Base-by-base conservation (phyloP, 2,113 vertebrate species). In the Alethe diademata region DNA sequence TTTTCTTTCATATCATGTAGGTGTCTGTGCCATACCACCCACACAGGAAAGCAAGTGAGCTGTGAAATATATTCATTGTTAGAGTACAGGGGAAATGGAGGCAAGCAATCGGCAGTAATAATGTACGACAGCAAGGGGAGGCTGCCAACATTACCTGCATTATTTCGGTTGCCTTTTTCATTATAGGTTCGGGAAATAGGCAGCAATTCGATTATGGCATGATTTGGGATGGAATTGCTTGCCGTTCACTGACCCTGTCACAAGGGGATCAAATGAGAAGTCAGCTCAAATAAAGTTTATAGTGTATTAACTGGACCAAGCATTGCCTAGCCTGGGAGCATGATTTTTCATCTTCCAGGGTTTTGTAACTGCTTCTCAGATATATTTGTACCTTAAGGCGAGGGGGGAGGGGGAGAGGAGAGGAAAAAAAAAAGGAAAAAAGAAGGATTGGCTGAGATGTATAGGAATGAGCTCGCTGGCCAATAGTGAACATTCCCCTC, bases 1-100 rank as follows among this genome's bases (percentile, higher is more conserved):
- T 98, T 98, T 97, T 97, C 97, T 98, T 98, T 98, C 97, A 97
- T 98, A 97, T 97, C 97, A 96, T 98, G 98, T 98, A 98, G 98
- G 98, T 98, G 98, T 98, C 98, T 98, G 19, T 98, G 96, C 98
- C 95, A 95, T 97, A 94, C 98, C 98, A 98, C 98, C 98, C 98
- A 98, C 98, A 97, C 98, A 98, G 98, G 97, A 98, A 97, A 98
- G 97, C 98, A 98, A 98, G 98, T 98, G 98, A 98, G 98, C 98
- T 98, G 98, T 99, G 98, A 99, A 99, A 99, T 99, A 98, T 98
- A 99, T 98, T 98, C 98, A 99, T 99, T 98, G 98, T 98, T 98
- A 97, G 98, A 98, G 98, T 97, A 97, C 97, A 92, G 96, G 98
- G 98, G 98, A 98, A 98, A 98, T 98, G 98, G 98, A 98, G 98